A percentile compares a stretch with the other conserved stretches of the same genome.
These are phyloP conservation scores for Drosophila sordidula DNA, from an alignment of 2,888 invertebrate species.

Conservation along the genomic window DNA sequence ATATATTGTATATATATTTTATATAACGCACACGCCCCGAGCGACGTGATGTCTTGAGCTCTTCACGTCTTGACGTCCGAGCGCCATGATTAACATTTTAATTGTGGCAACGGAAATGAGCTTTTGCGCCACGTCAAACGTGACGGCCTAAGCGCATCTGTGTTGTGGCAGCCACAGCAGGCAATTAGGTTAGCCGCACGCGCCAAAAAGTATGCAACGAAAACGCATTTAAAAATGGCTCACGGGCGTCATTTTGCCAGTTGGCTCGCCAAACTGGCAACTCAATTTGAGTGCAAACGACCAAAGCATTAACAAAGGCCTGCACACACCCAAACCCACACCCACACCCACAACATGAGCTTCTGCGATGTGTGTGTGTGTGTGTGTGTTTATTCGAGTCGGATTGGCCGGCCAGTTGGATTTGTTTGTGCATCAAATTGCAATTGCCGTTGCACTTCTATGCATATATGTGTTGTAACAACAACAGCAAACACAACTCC, in stretches of 20 bases:
- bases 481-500: slow-evolving; percentile 26
- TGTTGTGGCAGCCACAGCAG: slow-evolving; percentile 21
- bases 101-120: slow-evolving; percentile 74
- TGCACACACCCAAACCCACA: slow-evolving; percentile 9
- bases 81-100: slow-evolving; percentile 71
- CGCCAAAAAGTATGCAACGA: slow-evolving; percentile 35
- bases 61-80: slow-evolving; percentile 6
- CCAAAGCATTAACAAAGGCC: slow-evolving; percentile 49
- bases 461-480: slow-evolving; percentile 44
- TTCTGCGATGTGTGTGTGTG: slow-evolving; percentile 9
- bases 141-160: slow-evolving; percentile 38
- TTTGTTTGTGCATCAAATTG: slow-evolving; percentile 78
- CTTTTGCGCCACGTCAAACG: slow-evolving; percentile 57
- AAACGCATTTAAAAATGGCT: slow-evolving; percentile 49
- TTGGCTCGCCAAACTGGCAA: slow-evolving; percentile 31
- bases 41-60: slow-evolving; percentile 21
- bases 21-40: slow-evolving; percentile 27
- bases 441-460: slow-evolving; percentile 62
- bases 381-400: slow-evolving; percentile 17
- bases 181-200: slow-evolving; percentile 49
- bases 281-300: slow-evolving; percentile 59
- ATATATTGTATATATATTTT: not conserved
- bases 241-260: slow-evolving; percentile 47
- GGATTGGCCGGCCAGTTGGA: slow-evolving; percentile 47
- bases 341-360: slow-evolving; percentile 3